These are phyloP conservation scores for Merluccius polli DNA, from an alignment of 2,797 vertebrate species.

Conservation along the genomic window DNA sequence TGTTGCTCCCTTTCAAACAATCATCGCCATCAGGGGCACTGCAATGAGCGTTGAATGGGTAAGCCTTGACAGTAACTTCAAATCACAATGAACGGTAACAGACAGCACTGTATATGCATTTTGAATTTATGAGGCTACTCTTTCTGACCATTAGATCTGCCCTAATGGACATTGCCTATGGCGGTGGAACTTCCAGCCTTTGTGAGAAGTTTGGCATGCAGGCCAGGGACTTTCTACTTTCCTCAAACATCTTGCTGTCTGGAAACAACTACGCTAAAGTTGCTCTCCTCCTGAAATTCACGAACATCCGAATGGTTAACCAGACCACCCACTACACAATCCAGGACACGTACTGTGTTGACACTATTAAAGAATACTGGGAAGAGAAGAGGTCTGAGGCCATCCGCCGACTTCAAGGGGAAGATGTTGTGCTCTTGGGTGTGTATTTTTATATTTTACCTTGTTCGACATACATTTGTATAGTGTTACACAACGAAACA, in stretches of 20 bases:
- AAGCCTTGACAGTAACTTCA: not conserved
- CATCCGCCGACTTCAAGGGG: not conserved
- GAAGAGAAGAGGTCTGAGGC: slow-evolving; percentile 6
- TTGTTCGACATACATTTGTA: not conserved
- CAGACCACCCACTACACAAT: not conserved
- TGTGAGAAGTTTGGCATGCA: slow-evolving; percentile 10
- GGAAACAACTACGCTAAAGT: slow-evolving; percentile 11
- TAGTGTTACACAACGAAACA: not conserved
- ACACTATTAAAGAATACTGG: not conserved
- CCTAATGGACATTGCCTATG: slow-evolving; percentile 3
- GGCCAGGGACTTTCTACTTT: slow-evolving; percentile 10
- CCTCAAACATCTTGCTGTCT: slow-evolving; percentile 6
- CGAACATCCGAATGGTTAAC: slow-evolving; percentile 5
- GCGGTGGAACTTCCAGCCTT: slow-evolving; percentile 7
- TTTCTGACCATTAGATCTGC: not conserved
- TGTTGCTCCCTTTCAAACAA: not conserved
- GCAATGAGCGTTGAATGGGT: not conserved
- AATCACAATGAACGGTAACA: not conserved
- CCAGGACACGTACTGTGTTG: slow-evolving; percentile 10
- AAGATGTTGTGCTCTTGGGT: slow-evolving; percentile 3
- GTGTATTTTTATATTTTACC: not conserved
- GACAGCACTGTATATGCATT: too few species aligned
- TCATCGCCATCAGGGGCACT: not conserved
- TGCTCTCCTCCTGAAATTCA: slow-evolving; percentile 9
- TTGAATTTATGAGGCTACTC: not conserved